These are phyloP conservation scores for Hepsetus odoe DNA, from an alignment of 2,113 vertebrate species.

Conservation along the genomic window DNA sequence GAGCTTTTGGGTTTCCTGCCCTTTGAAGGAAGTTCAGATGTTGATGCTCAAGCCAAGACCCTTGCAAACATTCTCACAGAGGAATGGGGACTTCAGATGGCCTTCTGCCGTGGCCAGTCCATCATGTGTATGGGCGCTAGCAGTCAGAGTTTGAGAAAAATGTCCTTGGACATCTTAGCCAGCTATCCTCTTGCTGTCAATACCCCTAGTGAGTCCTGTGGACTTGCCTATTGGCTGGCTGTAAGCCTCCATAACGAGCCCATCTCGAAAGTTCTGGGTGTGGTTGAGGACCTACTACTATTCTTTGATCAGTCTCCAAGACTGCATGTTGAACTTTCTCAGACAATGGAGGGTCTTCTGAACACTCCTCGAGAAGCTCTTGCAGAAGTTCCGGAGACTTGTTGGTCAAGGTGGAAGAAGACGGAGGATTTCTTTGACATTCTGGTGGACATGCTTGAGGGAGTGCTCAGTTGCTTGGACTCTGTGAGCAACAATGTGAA, in stretches of 20 bases:
- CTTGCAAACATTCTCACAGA: conserved; percentile 85
- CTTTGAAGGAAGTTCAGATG: conserved; percentile 75
- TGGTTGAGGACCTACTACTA: conserved; percentile 84
- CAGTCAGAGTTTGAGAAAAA: conserved; percentile 86
- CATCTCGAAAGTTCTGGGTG: conserved; percentile 82
- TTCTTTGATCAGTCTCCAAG: conserved; percentile 85
- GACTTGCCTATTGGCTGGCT: conserved; percentile 89
- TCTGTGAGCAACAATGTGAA: conserved; percentile 75
- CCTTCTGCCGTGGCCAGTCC: conserved; percentile 90
- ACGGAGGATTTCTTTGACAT: conserved; percentile 91
- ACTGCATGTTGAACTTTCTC: conserved; percentile 82
- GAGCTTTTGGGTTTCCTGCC: conserved; percentile 91
- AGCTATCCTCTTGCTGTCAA: conserved; percentile 87
- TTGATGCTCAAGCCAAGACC: conserved; percentile 79
- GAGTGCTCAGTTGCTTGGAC: conserved; percentile 87
- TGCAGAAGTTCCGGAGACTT: conserved; percentile 84
- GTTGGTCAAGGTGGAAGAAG: conserved; percentile 87
- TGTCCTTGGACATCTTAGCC: conserved; percentile 85
- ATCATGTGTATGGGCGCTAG: conserved; percentile 86
- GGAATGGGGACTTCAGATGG: conserved; percentile 93
- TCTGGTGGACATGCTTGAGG: conserved; percentile 87
- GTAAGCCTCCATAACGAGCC: conserved; percentile 83
- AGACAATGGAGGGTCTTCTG: conserved; percentile 76
- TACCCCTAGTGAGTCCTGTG: conserved; percentile 89
- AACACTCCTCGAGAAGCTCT: conserved; percentile 76